A percentile compares a stretch with the other conserved stretches of the same genome.
phyloP scores from a whole-genome alignment of 2,888 invertebrate genomes.

The Chesias legatella region DNA sequence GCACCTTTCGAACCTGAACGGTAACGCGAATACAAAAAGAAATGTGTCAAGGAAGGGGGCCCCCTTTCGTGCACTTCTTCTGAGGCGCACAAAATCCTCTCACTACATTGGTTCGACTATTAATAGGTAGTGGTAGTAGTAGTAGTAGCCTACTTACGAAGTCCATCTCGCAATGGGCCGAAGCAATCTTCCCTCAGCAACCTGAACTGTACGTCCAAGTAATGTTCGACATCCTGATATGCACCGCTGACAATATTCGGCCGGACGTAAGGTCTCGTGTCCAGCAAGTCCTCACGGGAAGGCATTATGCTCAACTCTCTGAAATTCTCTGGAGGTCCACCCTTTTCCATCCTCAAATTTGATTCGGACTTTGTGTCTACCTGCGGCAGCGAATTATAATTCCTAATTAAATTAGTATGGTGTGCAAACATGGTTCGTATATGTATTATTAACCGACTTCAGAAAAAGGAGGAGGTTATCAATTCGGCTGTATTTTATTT shows the following conservation, averaged over 20 bases:
- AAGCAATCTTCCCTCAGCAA: slow-evolving; percentile 90
- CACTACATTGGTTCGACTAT: too few species aligned
- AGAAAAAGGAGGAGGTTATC: too few species aligned
- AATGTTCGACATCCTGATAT: slow-evolving; percentile 84
- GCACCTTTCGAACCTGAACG: too few species aligned
- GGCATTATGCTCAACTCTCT: slow-evolving; percentile 55
- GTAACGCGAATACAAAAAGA: too few species aligned
- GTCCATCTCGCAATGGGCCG: slow-evolving; percentile 84
- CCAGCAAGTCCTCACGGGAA: slow-evolving; percentile 47
- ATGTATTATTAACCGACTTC: too few species aligned
- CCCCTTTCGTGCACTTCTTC: too few species aligned
- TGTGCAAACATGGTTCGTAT: too few species aligned
- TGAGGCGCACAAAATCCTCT: too few species aligned
- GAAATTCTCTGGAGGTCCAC: slow-evolving; percentile 56
- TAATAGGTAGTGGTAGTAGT: too few species aligned
- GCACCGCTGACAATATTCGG: slow-evolving; percentile 81
- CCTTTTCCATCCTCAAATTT: slow-evolving; percentile 19
- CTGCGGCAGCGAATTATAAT: background rate
- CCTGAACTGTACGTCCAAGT: slow-evolving; percentile 88
- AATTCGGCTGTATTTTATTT: too few species aligned
- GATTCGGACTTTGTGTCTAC: slow-evolving; percentile 1
- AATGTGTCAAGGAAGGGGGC: too few species aligned
- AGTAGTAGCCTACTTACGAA: slow-evolving; percentile 54
- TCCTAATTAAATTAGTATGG: too few species aligned
- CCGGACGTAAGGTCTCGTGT: slow-evolving; percentile 47